Percentiles rank a stretch among this genome's conserved stretches.
phyloP scores from a whole-genome alignment of 1,140 invertebrate species.

The Fopius arisanus region DNA sequence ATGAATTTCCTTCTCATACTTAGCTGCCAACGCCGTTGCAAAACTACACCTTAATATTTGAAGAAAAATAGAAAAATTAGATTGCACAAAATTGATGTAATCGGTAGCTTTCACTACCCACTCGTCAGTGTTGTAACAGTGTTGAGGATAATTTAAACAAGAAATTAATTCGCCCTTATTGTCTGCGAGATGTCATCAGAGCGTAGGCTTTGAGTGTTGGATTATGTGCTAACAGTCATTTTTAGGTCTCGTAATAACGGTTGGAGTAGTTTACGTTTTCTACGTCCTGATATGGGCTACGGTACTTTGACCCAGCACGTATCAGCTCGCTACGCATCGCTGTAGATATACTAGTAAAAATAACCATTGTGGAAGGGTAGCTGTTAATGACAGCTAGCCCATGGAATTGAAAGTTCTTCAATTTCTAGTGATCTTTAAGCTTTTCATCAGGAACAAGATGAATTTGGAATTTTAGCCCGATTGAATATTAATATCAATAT shows the following conservation, averaged over 20 bases:
- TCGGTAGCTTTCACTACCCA: constrained; percentile 11
- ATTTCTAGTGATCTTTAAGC: too few species aligned
- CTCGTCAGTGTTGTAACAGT: constrained; percentile 8
- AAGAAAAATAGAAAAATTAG: background rate
- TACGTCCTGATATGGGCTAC: constrained; percentile 12
- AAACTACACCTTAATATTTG: constrained; percentile 71
- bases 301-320: constrained; percentile 19
- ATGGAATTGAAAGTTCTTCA: background rate
- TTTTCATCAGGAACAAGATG: background rate
- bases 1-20: constrained; percentile 69
- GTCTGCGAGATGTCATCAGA: background rate
- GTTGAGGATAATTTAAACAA: background rate
- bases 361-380: background rate
- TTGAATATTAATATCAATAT: background rate
- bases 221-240: background rate
- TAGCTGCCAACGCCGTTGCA: constrained; percentile 71
- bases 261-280: constrained; percentile 6
- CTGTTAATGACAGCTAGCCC: background rate
- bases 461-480: background rate
- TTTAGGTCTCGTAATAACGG: background rate
- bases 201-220: constrained; percentile 7
- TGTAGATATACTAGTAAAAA: background rate
- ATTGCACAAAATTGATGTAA: constrained; percentile 1
- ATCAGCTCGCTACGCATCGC: background rate
- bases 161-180: constrained; percentile 16